A percentile compares a stretch with the other conserved stretches of the same genome.
Evolutionary conservation across 2,113 vertebrate genomes (phyloP).

Genomic region (Cyprinodon variegatus): DNA sequence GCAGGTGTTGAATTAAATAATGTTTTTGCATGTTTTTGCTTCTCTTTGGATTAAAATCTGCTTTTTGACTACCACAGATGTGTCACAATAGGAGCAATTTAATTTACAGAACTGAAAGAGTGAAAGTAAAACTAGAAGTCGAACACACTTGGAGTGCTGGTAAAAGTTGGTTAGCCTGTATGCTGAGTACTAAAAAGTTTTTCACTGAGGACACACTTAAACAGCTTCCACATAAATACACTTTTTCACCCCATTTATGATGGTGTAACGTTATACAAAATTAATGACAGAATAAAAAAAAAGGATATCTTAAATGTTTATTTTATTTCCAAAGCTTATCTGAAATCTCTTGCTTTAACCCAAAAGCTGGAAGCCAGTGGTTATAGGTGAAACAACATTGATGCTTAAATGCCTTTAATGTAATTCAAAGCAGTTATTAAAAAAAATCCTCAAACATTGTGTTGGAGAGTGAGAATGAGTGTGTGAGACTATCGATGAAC

Average conservation of each 20-base stretch:
- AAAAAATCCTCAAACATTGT: slow-evolving; percentile 5
- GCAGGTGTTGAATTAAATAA: neutral
- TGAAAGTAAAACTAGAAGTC: neutral
- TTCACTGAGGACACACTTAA: too few relatives aligned
- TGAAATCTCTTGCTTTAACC: neutral
- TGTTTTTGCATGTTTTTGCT: neutral
- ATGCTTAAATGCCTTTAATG: slow-evolving; percentile 68
- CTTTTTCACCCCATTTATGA: too few relatives aligned
- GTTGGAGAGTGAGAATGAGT: slow-evolving; percentile 58
- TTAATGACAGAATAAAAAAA: too few relatives aligned
- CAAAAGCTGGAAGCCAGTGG: too few relatives aligned
- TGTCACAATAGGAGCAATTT: too few relatives aligned
- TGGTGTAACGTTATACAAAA: neutral
- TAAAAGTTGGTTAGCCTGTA: too few relatives aligned
- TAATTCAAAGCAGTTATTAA: slow-evolving; percentile 43
- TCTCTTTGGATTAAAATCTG: neutral
- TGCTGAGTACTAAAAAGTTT: too few relatives aligned
- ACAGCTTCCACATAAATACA: neutral
- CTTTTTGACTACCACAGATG: too few relatives aligned
- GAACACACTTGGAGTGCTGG: neutral
- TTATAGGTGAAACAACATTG: neutral
- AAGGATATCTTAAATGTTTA: neutral
- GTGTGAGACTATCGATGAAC: slow-evolving; percentile 44
- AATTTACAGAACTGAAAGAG: neutral
- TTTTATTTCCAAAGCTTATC: too few relatives aligned